These are phyloP conservation scores for Lasius platythorax DNA, from an alignment of 2,888 invertebrate species.

Conservation along the genomic window DNA sequence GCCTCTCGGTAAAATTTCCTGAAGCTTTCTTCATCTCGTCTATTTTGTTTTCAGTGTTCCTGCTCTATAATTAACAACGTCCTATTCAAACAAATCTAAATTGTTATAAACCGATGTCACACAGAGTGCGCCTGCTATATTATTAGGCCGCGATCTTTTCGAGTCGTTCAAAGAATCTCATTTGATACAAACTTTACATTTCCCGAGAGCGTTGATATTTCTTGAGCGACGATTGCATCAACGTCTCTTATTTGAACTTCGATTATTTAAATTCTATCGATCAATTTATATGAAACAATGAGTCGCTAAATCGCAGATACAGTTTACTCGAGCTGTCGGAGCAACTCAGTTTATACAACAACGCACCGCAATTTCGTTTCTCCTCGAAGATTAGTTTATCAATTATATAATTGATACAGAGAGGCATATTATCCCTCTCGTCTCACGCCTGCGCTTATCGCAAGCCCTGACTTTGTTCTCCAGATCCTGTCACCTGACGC, in stretches of 20 bases:
- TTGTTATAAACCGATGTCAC: slow-evolving; percentile 27
- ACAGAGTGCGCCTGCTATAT: slow-evolving; percentile 32
- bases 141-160: background rate
- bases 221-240: background rate
- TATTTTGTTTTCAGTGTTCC: background rate
- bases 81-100: slow-evolving; percentile 18
- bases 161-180: background rate
- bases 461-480: background rate
- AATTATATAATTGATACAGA: background rate
- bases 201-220: background rate
- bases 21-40: background rate
- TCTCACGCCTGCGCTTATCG: background rate
- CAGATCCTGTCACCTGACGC: slow-evolving; percentile 6
- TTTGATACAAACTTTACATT: slow-evolving; percentile 3
- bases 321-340: background rate
- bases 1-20: slow-evolving; percentile 2
- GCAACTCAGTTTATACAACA: slow-evolving; percentile 3
- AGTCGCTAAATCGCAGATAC: slow-evolving; percentile 9
- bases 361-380: background rate
- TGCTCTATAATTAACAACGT: slow-evolving; percentile 24
- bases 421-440: background rate
- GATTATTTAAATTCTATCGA: slow-evolving; percentile 1
- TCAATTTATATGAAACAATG: slow-evolving; percentile 10
- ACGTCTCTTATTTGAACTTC: background rate
- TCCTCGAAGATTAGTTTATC: background rate